Evolutionary conservation across 2,888 invertebrate species (phyloP).

Genomic region (Eilema caniola): DNA sequence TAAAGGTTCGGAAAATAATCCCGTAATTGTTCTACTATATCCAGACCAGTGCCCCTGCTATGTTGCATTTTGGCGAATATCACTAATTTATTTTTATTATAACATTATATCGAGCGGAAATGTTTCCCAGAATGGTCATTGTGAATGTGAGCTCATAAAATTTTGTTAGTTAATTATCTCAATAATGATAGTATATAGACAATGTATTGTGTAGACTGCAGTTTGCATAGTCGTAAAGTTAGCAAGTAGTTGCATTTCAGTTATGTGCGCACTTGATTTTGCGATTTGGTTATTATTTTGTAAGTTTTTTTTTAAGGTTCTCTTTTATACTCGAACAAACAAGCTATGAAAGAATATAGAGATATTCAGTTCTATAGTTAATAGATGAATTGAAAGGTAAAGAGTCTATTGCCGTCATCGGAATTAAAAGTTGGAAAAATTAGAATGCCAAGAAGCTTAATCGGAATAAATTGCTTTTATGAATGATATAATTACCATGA

Average conservation of each 20-base stretch:
- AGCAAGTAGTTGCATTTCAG: background rate
- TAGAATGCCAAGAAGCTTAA: background rate
- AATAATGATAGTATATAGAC: slow-evolving; percentile 47
- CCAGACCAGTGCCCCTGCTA: slow-evolving; percentile 40
- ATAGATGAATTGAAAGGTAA: background rate
- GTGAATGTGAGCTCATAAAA: slow-evolving; percentile 61
- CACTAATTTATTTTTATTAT: slow-evolving; percentile 82
- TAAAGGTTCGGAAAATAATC: slow-evolving; percentile 64
- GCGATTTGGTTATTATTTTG: no score
- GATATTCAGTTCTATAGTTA: no score
- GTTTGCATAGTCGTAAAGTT: slow-evolving; percentile 4
- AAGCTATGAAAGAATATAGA: background rate
- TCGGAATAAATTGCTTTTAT: background rate
- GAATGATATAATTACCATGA: background rate
- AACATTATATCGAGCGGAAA: slow-evolving; percentile 62
- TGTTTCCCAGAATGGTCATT: slow-evolving; percentile 65
- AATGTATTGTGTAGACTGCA: background rate
- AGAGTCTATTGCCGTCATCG: background rate
- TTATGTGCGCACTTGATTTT: background rate
- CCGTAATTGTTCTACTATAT: slow-evolving; percentile 68
- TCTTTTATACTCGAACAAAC: background rate
- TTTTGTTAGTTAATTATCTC: slow-evolving; percentile 63
- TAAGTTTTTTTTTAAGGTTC: no score
- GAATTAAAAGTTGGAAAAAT: background rate
- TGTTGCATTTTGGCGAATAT: slow-evolving; percentile 74